Evolutionary conservation across 2,888 invertebrate species (phyloP), one percentile per base, ranked within the genome.

Genomic region (Leptarthrus brevirostris): DNA sequence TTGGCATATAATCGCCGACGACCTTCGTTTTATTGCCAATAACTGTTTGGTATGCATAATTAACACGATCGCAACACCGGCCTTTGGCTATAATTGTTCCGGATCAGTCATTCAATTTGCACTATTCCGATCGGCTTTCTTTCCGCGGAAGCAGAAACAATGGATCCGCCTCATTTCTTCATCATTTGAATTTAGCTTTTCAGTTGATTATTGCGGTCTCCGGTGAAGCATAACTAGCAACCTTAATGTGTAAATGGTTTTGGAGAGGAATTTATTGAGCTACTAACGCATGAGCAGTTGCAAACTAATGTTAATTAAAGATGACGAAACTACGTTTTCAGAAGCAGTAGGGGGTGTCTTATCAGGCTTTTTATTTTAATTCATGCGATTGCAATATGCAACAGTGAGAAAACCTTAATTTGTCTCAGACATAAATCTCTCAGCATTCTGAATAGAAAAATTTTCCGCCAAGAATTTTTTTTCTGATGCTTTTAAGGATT

Each of bases 111-210:
- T n/a, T n/a, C n/a, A n/a, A n/a, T n/a, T n/a, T 58, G 58, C 36
- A 10, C n/a, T n/a, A n/a, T n/a, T n/a, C n/a, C n/a, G n/a, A n/a
- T 36, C 22, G 34, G 34, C 40, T 61, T 61, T 61, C 61, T 40
- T 30, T 61, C 14, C 20, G 40, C 61, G 36, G 61, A 40, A 61
- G 22, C 40, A 20, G 40, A 40, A 20, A 20, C 36, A 40, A 61
- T 56, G 30, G n/a, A 12, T 61, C n/a, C 61, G 40, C 61, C 40
- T 61, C 61, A 40, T 61, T 61, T 61, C 61, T 40, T 18, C 34
- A 36, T 40, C 61, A 30, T 30, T 30, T 3, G 30, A 30, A 30
- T 30, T 30, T 30, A 30, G 4, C 8, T 61, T 20, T 36, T 36
- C 14, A 22, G 36, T 30, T 40, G 34, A 14, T 36, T 40, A 20